These are phyloP conservation scores for Rhogogaster chlorosoma DNA, from an alignment of 2,888 invertebrate genomes.

Conservation along the genomic window DNA sequence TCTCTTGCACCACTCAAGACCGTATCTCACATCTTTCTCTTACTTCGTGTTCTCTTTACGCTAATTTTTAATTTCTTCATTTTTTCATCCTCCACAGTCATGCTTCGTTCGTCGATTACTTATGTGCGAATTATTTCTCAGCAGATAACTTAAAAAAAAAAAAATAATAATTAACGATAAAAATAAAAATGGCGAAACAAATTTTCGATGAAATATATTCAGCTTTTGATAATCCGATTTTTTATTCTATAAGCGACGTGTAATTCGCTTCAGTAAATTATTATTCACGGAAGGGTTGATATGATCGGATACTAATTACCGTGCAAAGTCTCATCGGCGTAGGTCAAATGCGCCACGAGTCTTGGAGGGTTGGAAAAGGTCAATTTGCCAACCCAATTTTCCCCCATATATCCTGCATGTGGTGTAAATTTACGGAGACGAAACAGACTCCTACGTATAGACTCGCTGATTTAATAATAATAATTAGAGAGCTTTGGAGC, in stretches of 20 bases:
- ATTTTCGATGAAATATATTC: background rate
- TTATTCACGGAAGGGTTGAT: background rate
- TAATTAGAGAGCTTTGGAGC: background rate
- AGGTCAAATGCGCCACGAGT: background rate
- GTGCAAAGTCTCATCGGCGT: background rate
- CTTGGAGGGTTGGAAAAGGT: background rate
- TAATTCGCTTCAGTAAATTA: background rate
- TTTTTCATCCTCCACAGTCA: background rate
- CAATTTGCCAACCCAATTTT: background rate
- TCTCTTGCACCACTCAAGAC: constrained; percentile 18
- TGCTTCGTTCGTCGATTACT: background rate
- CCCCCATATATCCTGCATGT: background rate
- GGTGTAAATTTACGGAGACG: background rate
- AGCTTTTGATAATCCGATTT: background rate
- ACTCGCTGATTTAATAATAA: background rate
- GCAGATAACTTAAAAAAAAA: background rate
- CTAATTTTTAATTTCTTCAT: background rate
- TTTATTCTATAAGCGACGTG: background rate
- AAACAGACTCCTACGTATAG: background rate
- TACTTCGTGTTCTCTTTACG: background rate
- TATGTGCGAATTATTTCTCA: background rate
- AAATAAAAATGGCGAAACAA: background rate
- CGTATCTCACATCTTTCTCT: constrained; percentile 7
- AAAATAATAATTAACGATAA: background rate
- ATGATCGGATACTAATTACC: background rate